Evolutionary conservation across 2,113 vertebrate genomes (phyloP).

Genomic region (Plecturocebus donacophilus): DNA sequence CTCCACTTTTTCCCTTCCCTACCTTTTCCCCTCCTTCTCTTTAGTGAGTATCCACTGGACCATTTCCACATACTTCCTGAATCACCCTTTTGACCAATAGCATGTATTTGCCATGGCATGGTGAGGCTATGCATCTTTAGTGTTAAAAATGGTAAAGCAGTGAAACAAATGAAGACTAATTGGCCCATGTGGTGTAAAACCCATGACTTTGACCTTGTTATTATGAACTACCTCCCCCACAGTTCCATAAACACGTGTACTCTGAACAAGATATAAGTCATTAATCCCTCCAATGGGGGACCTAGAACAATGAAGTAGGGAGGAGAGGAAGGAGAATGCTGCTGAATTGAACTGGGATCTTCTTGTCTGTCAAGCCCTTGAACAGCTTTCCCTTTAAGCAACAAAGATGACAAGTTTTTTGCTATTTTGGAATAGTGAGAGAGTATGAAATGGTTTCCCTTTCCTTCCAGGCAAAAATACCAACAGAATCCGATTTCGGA

Average conservation of each 20-base stretch:
- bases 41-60: neutral
- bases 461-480: slow-evolving; percentile 69
- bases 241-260: neutral
- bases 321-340: neutral
- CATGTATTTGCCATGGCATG: neutral
- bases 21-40: neutral
- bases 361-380: neutral
- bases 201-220: neutral
- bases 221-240: neutral
- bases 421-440: slow-evolving; percentile 71
- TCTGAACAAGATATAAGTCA: neutral
- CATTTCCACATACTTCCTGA: neutral
- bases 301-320: neutral
- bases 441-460: slow-evolving; percentile 56
- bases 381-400: slow-evolving; percentile 50
- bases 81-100: neutral
- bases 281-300: neutral
- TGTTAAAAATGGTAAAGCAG: neutral
- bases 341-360: neutral
- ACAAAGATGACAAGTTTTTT: slow-evolving; percentile 57
- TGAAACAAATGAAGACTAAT: neutral
- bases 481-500: neutral
- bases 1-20: neutral
- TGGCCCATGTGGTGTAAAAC: neutral
- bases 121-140: neutral